Evolutionary conservation across 2,113 vertebrate species (phyloP), one percentile per base, ranked within the genome.

Genomic region (Oryzias javanicus): DNA sequence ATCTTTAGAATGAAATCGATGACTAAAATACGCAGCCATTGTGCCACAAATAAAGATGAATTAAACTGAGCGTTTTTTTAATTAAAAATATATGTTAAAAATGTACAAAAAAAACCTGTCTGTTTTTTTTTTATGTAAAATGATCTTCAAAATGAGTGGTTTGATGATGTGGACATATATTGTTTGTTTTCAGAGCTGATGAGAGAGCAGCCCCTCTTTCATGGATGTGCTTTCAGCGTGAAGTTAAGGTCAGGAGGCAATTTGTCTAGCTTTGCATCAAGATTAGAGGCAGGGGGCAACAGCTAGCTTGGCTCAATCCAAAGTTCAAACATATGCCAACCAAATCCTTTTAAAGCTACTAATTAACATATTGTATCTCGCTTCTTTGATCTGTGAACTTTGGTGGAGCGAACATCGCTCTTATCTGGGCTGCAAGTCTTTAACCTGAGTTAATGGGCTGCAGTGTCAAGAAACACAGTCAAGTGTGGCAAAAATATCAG

Each of bases 1-100:
- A 35, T 7, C 10, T 35, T 8, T 35, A 8, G 10, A 8, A 8
- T 35, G 29, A 2, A 7, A 35, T 57, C 57, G 61, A 62, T 72
- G 60, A 46, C 40, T 60, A 45, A 63, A 64, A 72, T 59, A 52
- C 69, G 67, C 67, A 45, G 29, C 47, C 24, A 57, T 47, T 64
- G 49, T 74, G 66, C 70, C 67, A 67, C 65, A 83, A 83, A 86
- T 74, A 67, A 61, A 70, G 61, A 62, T 71, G 55, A 75, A 46
- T 72, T 76, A 64, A 10, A 60, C 24, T 54, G 59, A 75, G 57
- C 13, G n/a, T 48, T 65, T 56, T 66, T 51, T 74, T 72, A 68
- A 42, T 35, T 35, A 35, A 8, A 35, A 35, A 35, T 12, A 3
- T 10, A 35, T 35, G 10, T 35, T 12, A 35, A 35, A 35, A 35